Evolutionary conservation across 2,888 invertebrate species (phyloP).

Genomic region (Koerneria pararmatus): DNA sequence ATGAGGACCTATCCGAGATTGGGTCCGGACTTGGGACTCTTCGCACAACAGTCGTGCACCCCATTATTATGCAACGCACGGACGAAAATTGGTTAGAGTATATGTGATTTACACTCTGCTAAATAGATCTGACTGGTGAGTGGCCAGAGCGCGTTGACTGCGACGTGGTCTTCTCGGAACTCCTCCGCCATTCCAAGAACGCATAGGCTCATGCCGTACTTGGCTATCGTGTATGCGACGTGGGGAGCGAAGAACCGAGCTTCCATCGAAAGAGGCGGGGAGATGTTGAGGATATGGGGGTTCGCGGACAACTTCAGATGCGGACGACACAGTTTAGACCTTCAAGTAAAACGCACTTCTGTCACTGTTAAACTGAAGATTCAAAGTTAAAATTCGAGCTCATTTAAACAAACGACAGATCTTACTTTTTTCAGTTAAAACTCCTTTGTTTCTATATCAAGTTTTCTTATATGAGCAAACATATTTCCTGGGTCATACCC

Average conservation of each 20-base stretch:
- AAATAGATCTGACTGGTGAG: conserved; percentile 60
- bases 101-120: not conserved
- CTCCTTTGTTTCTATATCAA: not conserved
- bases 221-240: conserved; percentile 90
- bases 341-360: conserved; percentile 66
- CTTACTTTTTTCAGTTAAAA: not conserved
- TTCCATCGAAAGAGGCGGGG: conserved; percentile 85
- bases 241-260: conserved; percentile 77
- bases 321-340: conserved; percentile 84
- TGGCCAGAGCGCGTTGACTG: conserved; percentile 94
- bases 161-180: conserved; percentile 76
- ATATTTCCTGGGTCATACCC: not conserved
- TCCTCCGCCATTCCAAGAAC: conserved; percentile 91
- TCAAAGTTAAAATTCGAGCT: too few relatives aligned
- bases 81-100: too few relatives aligned
- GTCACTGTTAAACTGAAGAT: too few relatives aligned
- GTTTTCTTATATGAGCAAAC: not conserved
- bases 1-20: too few relatives aligned
- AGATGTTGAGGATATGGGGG: conserved; percentile 88
- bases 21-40: too few relatives aligned
- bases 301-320: conserved; percentile 70
- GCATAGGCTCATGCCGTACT: conserved; percentile 81
- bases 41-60: too few relatives aligned
- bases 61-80: too few relatives aligned
- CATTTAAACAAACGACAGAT: not conserved